Evolutionary conservation across 2,113 vertebrate genomes (phyloP), one percentile per base, ranked within the genome.

Genomic region (Channa argus): DNA sequence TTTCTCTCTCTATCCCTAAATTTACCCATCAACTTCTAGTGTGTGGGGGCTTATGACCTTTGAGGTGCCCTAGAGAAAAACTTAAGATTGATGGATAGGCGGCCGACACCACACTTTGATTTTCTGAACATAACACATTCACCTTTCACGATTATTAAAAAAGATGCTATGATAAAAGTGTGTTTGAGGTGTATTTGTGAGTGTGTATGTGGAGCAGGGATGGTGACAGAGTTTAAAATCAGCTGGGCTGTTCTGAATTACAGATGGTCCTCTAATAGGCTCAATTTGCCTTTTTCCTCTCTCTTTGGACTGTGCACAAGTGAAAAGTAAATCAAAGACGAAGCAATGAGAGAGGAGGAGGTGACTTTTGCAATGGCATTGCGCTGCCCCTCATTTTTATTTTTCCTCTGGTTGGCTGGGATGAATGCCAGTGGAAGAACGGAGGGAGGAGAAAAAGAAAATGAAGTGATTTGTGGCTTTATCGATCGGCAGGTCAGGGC

Each of bases 381-480:
- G 8, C 45, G 66, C 49, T 60, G 15, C 10, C 5, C n/a, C 11
- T 11, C n/a, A 33, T 33, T 33, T 14, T 2, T 58, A 34, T 65
- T 71, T 66, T 61, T 52, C 14, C 33, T 5, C 47, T 53, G 8
- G 58, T 74, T 61, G 75, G 67, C 56, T 67, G 15, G 47, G 45
- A 61, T 52, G 63, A 70, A 45, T 37, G 52, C 13, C 6, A 54
- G 41, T 52, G 47, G 70, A 50, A 61, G 59, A 63, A 24, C 10
- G 37, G 68, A 74, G 59, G 54, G 15, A 68, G 71, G 72, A 85
- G 83, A 77, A 65, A 86, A 82, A 85, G 75, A 88, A 93, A 94
- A 93, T 91, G 82, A 90, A 92, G 91, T 92, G 89, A 92, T 94
- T 91, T 93, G 86, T 77, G 89, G 85, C 78, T 43, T 8, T 83